Evolutionary conservation across 1,140 invertebrate genomes (phyloP), one percentile per base, ranked within the genome.

Genomic region (Cardiocondyla obscurior): DNA sequence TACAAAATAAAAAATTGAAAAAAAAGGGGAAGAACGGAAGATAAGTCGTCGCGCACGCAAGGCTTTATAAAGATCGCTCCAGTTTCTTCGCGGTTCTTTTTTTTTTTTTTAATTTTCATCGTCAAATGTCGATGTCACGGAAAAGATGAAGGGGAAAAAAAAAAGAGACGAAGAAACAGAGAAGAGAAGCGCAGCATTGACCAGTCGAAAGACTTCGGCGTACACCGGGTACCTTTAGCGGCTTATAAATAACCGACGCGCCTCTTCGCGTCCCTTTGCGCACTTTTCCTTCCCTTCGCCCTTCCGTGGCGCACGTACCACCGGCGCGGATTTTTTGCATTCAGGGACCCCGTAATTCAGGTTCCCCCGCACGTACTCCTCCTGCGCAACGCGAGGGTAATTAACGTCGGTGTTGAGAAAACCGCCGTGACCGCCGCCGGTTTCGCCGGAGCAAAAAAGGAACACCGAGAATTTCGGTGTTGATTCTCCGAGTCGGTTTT

Each of bases 261-360:
- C 84, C 58, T 84, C 73, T 86, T 86, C 79, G 73, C 87, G 55
- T 85, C 87, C 64, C 87, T 88, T 88, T 73, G 85, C 72, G 58
- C 49, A 5, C 42, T 81, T 83, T 83, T 85, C 70, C 64, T 74
- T 39, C 53, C 76, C 42, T 65, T 36, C 42, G 6, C 30, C 28
- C 73, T 58, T 46, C 22, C 5, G 62, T 3, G 36, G 25, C 57
- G 14, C 28, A 30, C 62, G 49, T 46, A 60, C 81, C 85, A 81
- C 73, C 85, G 81, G 74, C 85, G 74, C 86, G 65, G 30, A 39
- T 42, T 88, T 88, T 87, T 88, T 65, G 86, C 87, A 77, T 85
- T 88, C 83, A 60, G 62, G 53, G 81, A 85, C 81, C 87, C 84
- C 79, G 87, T 88, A 85, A 88, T 88, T 88, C 87, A 85, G 74